Evolutionary conservation across 1,140 invertebrate species (phyloP).

Genomic region (Cotesia typhae): DNA sequence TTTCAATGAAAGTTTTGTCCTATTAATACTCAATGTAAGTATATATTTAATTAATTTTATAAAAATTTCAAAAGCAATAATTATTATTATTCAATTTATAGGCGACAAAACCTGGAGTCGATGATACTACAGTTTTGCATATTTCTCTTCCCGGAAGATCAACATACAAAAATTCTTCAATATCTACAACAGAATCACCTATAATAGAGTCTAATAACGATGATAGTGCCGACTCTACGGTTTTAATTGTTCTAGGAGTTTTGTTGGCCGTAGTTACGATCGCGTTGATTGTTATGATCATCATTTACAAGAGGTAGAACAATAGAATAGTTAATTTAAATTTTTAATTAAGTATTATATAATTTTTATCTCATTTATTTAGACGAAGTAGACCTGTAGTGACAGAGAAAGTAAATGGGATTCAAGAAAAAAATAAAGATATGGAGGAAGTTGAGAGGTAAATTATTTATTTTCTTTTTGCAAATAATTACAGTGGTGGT

Average conservation of each 20-base stretch:
- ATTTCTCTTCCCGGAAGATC: constrained; percentile 25
- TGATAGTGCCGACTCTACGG: not conserved
- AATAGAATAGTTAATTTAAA: not conserved
- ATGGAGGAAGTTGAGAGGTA: constrained; percentile 22
- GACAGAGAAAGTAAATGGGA: not conserved
- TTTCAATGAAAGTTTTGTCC: constrained; percentile 25
- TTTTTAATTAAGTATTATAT: not conserved
- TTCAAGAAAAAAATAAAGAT: not conserved
- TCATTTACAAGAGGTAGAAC: constrained; percentile 21
- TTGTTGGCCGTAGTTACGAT: not conserved
- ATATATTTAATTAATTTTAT: not conserved
- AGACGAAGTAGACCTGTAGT: not conserved
- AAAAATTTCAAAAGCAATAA: not conserved
- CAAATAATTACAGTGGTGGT: not conserved
- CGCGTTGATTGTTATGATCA: constrained; percentile 2
- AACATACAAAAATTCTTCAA: not conserved
- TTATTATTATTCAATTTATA: constrained; percentile 19
- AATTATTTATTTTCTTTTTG: not conserved
- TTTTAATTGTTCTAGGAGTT: constrained; percentile 15
- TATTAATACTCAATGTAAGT: constrained; percentile 33
- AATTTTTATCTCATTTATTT: constrained; percentile 1
- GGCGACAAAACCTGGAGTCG: constrained; percentile 25
- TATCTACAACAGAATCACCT: not conserved
- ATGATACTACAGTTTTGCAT: constrained; percentile 28
- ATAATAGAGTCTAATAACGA: not conserved